Percentiles rank a stretch among this genome's conserved stretches.
Conservation (phyloP, 2,113 vertebrate genomes). For the Serilophus lunatus region DNA sequence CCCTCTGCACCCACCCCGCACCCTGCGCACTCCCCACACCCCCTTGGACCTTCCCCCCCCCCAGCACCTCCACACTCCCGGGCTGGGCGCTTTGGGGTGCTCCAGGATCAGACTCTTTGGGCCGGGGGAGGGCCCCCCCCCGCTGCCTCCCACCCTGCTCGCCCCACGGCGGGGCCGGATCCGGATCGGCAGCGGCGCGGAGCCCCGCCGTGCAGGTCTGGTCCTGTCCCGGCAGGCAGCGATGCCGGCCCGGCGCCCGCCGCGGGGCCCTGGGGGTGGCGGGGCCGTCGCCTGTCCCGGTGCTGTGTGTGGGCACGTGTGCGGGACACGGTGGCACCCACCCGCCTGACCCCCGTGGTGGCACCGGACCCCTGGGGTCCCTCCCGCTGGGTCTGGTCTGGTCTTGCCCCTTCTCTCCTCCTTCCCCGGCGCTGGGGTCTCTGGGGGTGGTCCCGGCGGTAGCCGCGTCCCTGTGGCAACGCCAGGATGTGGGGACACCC, state of each 20-base stretch:
- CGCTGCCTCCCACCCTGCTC: neutral
- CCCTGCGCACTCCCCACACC: neutral
- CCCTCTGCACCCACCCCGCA: neutral
- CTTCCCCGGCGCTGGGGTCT: neutral
- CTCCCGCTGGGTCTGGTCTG: neutral
- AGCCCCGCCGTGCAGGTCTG: neutral
- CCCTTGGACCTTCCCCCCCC: no score
- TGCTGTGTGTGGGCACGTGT: neutral
- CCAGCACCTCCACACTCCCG: neutral
- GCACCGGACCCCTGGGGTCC: neutral
- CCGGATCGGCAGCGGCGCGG: neutral
- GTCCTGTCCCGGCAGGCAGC: neutral
- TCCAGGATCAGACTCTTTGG: neutral
- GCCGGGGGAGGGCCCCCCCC: neutral
- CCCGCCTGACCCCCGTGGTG: neutral
- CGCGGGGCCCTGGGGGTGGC: neutral
- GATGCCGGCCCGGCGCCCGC: neutral
- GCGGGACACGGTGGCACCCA: neutral
- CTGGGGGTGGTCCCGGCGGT: fast-evolving
- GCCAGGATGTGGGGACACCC: neutral
- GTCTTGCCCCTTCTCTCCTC: fast-evolving
- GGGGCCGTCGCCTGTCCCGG: neutral
- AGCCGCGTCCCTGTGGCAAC: fast-evolving
- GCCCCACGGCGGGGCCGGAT: neutral
- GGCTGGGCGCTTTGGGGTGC: neutral